A percentile compares a stretch with the other conserved stretches of the same genome.
phyloP scores from a whole-genome alignment of 37 sponge, comb jelly and placozoan genomes.

The Ianthella basta region DNA sequence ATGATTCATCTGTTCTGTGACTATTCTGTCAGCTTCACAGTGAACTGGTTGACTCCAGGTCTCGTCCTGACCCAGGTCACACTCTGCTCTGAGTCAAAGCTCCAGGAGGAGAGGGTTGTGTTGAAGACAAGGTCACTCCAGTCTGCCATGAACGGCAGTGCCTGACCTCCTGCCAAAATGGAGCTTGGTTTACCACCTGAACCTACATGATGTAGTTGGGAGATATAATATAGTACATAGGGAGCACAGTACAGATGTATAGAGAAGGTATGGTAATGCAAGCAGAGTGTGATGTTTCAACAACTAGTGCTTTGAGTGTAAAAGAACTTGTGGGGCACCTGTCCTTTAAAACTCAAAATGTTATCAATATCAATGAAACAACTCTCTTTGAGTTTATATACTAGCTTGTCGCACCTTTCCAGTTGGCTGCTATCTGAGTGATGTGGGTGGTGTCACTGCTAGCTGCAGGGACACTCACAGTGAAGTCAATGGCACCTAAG shows the following conservation, averaged over 20 bases:
- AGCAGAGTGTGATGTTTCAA: too few species aligned
- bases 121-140: constrained; percentile 18
- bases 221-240: too few species aligned
- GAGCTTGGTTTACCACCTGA: background rate
- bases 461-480: background rate
- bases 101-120: constrained; percentile 15
- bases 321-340: too few species aligned
- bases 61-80: constrained; percentile 21
- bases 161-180: background rate
- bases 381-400: too few species aligned
- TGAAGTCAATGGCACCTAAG: background rate
- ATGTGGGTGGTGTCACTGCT: constrained; percentile 1
- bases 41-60: background rate
- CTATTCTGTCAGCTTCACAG: too few species aligned
- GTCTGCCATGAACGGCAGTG: background rate
- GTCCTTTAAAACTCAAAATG: too few species aligned
- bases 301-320: too few species aligned
- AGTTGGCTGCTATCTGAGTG: constrained; percentile 20
- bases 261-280: too few species aligned
- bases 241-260: too few species aligned
- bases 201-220: too few species aligned
- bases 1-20: too few species aligned
- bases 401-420: constrained; percentile 9
- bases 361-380: too few species aligned
- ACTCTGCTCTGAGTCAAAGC: constrained; percentile 7